A percentile compares a stretch with the other conserved stretches of the same genome.
Evolutionary conservation across 1,140 invertebrate genomes (phyloP).

Genomic region (Diorhabda elongata): DNA sequence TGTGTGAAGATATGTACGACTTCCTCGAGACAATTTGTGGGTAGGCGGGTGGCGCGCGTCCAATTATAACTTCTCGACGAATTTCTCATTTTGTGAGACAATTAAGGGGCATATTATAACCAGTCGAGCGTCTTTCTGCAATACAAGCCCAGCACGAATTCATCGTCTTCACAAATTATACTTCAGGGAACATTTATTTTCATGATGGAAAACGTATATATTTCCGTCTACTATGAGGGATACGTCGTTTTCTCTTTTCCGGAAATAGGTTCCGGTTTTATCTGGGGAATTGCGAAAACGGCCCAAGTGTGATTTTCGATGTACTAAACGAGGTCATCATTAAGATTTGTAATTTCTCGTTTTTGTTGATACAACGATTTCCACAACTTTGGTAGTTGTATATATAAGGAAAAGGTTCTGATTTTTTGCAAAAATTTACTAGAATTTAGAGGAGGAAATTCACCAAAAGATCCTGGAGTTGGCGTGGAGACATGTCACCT

Average conservation of each 20-base stretch:
- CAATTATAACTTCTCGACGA: conserved; percentile 51
- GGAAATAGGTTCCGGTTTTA: too few species aligned
- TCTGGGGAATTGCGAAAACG: too few species aligned
- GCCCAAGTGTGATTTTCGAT: too few species aligned
- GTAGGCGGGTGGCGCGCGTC: conserved; percentile 40
- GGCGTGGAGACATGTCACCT: too few species aligned
- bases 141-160: conserved; percentile 38
- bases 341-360: too few species aligned
- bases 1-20: conserved; percentile 28
- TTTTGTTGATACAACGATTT: too few species aligned
- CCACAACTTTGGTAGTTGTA: too few species aligned
- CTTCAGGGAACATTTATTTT: conserved; percentile 51
- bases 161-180: conserved; percentile 49
- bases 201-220: conserved; percentile 44
- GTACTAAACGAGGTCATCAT: too few species aligned
- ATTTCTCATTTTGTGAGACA: conserved; percentile 51
- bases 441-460: too few species aligned
- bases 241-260: background rate
- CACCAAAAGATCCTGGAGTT: too few species aligned
- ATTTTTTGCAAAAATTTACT: too few species aligned
- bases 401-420: too few species aligned
- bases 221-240: conserved; percentile 19
- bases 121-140: conserved; percentile 43
- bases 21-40: conserved; percentile 35
- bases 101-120: conserved; percentile 51